Conservation (phyloP, 2,888 invertebrate species). For the Furcula furcula region DNA sequence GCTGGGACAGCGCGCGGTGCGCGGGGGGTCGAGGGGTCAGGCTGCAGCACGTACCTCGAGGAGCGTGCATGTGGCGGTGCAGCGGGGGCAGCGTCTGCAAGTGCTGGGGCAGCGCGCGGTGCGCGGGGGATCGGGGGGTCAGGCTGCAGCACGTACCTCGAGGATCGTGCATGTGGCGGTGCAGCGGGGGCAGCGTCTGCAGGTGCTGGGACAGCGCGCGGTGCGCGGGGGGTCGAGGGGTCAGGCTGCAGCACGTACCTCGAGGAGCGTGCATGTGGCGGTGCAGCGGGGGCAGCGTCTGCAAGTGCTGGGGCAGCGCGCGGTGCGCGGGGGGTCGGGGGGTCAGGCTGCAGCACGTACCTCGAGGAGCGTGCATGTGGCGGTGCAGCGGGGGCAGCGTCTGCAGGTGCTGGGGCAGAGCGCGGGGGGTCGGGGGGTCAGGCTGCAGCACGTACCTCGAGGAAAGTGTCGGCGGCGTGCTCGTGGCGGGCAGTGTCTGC, state of each 20-base stretch:
- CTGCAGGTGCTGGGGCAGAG: slow-evolving; percentile 57
- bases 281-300: slow-evolving; percentile 61
- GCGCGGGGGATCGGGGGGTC: slow-evolving; percentile 58
- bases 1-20: slow-evolving; percentile 57
- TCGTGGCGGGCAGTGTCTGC: slow-evolving; percentile 46
- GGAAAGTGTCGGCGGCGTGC: slow-evolving; percentile 58
- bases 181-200: slow-evolving; percentile 93
- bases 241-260: no score
- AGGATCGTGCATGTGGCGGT: slow-evolving; percentile 80
- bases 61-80: slow-evolving; percentile 65
- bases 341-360: slow-evolving; percentile 49
- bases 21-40: slow-evolving; percentile 53
- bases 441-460: slow-evolving; percentile 53
- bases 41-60: slow-evolving; percentile 71
- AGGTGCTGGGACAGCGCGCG: slow-evolving; percentile 99
- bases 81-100: slow-evolving; percentile 60
- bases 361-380: slow-evolving; percentile 43
- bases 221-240: no score
- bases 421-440: slow-evolving; percentile 55
- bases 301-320: slow-evolving; percentile 48
- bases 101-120: slow-evolving; percentile 52
- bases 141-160: slow-evolving; percentile 48
- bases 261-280: slow-evolving; percentile 75
- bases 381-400: slow-evolving; percentile 89
- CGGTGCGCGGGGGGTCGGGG: slow-evolving; percentile 64